Evolutionary conservation across 2,888 invertebrate species (phyloP), one percentile per base, ranked within the genome.

Genomic region (Trissolcus japonicus): DNA sequence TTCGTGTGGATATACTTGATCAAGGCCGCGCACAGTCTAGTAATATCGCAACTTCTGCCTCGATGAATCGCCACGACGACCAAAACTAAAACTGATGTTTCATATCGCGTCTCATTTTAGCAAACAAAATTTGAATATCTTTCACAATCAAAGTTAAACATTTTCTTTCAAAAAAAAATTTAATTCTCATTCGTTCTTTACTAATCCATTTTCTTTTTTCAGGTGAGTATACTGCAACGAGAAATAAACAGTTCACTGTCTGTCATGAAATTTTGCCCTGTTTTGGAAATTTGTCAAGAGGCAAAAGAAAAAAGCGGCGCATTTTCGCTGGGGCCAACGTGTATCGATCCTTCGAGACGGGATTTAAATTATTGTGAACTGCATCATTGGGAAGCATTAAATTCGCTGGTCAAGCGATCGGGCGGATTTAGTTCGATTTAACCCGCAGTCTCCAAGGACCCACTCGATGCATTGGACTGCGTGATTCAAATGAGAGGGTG

Each of bases 361-460:
- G 35, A 48, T 17, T 59, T 57, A 51, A 71, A 63, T 56, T 71
- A 62, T 71, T 63, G 57, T 17, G 41, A 7, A 11, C 9, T 43
- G 73, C 65, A 54, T 66, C 63, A 61, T 66, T 72, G 65, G 55
- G 63, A 66, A 35, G 63, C 63, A 65, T 61, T 66, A 61, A 73
- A 66, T 56, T 40, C 50, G 57, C 43, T 53, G 72, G 66, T 67
- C 40, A 51, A 66, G 59, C 67, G 29, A 62, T 67, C 56, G 48
- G 54, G 11, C 61, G 61, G 57, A 68, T 75, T 75, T 75, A 68
- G 57, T 68, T 68, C 59, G 75, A 63, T 67, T 74, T 56, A 59
- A 69, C 75, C 48, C 29, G 55, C 9, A 74, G 74, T 74, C 74
- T 74, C 74, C 19, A 35, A 74, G 74, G 74, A 74, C 74, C 74